Evolutionary conservation across 2,888 invertebrate species (phyloP), one percentile per base, ranked within the genome.

Genomic region (Panopea generosa): DNA sequence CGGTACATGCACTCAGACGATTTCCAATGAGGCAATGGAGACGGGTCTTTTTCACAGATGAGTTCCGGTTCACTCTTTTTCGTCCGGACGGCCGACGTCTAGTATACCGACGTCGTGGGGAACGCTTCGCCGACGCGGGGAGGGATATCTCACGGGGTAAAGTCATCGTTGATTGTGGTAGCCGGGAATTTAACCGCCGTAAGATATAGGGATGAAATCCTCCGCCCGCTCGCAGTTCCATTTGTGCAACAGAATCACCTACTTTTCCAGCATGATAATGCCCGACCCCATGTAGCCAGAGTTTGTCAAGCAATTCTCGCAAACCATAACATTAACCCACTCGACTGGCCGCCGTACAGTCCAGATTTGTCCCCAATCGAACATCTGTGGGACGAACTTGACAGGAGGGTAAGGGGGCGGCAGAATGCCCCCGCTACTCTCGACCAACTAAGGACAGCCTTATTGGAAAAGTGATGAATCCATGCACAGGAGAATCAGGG

Each of bases 341-440:
- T 63, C 7, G 56, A 63, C 40, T 71, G 62, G 65, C 45, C 57
- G 24, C 26, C 59, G n/a, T 60, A 50, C 43, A 67, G 66, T 55
- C 65, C 18, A 26, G 29, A 47, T 43, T 24, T 40, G 60, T 68
- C 59, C 45, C 47, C 22, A 59, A 43, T 55, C 22, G 49, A 56
- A 55, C 63, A 65, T 43, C 52, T 72, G 43, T 59, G 52, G 59
- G 72, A 65, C 45, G 53, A 72, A 72, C 65, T 72, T 50, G 65
- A 67, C 49, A 60, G 68, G 53, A 59, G 53, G 60, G 68, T 49
- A 22, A 59, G 59, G 60, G 24, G 27, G 29, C 60, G 45, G 14
- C 65, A 38, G 18, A 50, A 65, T 57, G n/a, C 49, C 60, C 65
- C 43, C 9, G 33, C 59, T 45, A 45, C 29, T 59, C 45, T 40